A percentile compares a stretch with the other conserved stretches of the same genome.
These are phyloP conservation scores for Coptotermes formosanus DNA, from an alignment of 1,140 invertebrate genomes.

Conservation along the genomic window DNA sequence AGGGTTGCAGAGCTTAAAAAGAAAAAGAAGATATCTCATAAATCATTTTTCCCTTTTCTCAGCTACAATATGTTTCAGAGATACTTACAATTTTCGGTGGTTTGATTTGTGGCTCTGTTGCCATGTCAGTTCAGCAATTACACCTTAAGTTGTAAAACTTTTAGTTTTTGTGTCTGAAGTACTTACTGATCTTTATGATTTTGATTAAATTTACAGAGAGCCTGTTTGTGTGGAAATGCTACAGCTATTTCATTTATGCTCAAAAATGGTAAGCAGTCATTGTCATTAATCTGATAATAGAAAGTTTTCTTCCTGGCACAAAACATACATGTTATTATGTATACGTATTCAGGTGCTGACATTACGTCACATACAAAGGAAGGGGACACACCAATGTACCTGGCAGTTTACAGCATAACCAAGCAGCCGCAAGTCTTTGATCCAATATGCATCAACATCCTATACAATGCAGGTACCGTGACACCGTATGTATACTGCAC, in stretches of 20 bases:
- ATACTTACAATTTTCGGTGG: no score
- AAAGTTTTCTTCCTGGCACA: not conserved
- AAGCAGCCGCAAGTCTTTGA: not conserved
- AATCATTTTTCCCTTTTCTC: no score
- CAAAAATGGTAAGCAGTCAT: no score
- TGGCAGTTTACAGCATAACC: not conserved
- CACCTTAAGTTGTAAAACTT: no score
- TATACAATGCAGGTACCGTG: not conserved
- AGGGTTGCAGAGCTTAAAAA: no score
- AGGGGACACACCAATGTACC: not conserved
- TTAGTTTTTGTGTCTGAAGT: no score
- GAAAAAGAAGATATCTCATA: no score
- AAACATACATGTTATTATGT: not conserved
- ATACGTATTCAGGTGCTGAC: not conserved
- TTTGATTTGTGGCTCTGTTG: no score
- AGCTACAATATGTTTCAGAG: no score
- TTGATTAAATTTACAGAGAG: not conserved
- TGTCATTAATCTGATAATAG: not conserved
- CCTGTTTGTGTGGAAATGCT: slow-evolving; percentile 6
- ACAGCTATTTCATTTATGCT: not conserved
- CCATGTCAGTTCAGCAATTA: no score
- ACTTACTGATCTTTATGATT: no score
- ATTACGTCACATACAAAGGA: not conserved
- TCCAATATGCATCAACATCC: not conserved
- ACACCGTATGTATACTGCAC: no score